phyloP scores from a whole-genome alignment of 2,888 invertebrate genomes.

The Nephrotoma guestfalica region DNA sequence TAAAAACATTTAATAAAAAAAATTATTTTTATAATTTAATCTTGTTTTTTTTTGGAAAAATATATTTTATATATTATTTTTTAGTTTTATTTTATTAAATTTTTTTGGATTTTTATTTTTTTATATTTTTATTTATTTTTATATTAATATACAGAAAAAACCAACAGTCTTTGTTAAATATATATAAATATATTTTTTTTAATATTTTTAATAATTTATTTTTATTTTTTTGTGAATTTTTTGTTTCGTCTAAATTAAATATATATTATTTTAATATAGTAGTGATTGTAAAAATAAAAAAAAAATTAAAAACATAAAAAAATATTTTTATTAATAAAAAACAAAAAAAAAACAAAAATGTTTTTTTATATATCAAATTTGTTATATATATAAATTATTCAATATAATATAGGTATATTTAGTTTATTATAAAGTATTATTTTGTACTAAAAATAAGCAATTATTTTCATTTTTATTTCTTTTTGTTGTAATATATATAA shows the following conservation, averaged over 20 bases:
- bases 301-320: neutral
- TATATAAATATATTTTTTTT: neutral
- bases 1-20: neutral
- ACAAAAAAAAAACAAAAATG: neutral
- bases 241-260: neutral
- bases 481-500: neutral
- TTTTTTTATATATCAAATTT: neutral
- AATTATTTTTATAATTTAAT: neutral
- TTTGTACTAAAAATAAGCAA: neutral
- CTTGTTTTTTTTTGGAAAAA: neutral
- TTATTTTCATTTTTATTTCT: neutral
- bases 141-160: neutral
- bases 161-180: neutral
- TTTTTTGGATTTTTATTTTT: neutral
- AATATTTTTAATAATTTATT: neutral
- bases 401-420: neutral
- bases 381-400: neutral
- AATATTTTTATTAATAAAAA: neutral
- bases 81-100: neutral
- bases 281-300: neutral
- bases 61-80: neutral
- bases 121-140: neutral
- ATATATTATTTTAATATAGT: neutral
- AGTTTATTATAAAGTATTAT: neutral
- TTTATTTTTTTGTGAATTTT: neutral